A percentile compares a stretch with the other conserved stretches of the same genome.
These are phyloP conservation scores for Brachionus rubens DNA, from an alignment of 1,140 invertebrate species.

Conservation along the genomic window DNA sequence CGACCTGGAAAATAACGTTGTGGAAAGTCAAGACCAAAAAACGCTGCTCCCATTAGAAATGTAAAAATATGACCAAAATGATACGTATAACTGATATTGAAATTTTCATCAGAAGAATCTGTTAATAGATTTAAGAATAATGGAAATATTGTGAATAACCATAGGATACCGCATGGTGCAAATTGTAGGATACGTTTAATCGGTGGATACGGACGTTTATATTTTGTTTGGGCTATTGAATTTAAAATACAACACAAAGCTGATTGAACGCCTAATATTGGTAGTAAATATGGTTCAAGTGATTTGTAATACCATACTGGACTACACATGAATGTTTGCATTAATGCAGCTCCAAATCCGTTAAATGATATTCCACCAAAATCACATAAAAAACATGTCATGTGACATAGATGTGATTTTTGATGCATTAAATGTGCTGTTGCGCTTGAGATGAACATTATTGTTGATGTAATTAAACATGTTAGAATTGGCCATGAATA, in stretches of 20 bases:
- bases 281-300: conserved; percentile 29
- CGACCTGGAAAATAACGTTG: conserved; percentile 42
- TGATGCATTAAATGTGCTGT: conserved; percentile 54
- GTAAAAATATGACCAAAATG: conserved; percentile 25
- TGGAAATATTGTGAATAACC: conserved; percentile 13
- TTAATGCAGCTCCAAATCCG: conserved; percentile 51
- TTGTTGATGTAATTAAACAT: conserved; percentile 49
- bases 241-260: conserved; percentile 35
- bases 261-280: conserved; percentile 10
- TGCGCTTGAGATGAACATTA: conserved; percentile 49
- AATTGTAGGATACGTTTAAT: conserved; percentile 43
- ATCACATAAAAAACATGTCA: conserved; percentile 53
- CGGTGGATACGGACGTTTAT: conserved; percentile 38
- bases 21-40: conserved; percentile 45
- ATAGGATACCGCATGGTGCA: conserved; percentile 31
- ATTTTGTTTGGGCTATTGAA: conserved; percentile 29
- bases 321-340: conserved; percentile 35
- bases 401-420: conserved; percentile 52
- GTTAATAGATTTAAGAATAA: conserved; percentile 1
- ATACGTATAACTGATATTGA: conserved; percentile 4
- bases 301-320: conserved; percentile 35
- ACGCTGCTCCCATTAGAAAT: conserved; percentile 23
- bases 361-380: conserved; percentile 54
- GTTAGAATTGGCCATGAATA: conserved; percentile 49
- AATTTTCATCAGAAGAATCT: background rate